These are phyloP conservation scores for Globodera rostochiensis DNA, from an alignment of 1,140 invertebrate genomes.

Conservation along the genomic window DNA sequence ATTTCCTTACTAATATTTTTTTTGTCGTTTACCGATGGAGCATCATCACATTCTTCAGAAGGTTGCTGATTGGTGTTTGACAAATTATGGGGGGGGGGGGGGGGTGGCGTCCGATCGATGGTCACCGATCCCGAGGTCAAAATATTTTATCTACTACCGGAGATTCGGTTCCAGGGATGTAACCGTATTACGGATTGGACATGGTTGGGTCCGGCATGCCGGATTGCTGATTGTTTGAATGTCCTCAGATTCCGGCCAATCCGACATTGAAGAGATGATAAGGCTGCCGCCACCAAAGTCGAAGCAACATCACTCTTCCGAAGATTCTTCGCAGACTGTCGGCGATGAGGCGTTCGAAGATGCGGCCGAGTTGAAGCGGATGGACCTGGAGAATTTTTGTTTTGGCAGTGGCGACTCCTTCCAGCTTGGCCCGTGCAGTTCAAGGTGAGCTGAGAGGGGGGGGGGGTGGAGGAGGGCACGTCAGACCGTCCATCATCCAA, in stretches of 20 bases:
- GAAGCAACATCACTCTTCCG: background rate
- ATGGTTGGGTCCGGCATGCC: too few relatives aligned
- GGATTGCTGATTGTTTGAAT: too few relatives aligned
- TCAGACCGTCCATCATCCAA: too few relatives aligned
- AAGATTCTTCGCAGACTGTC: background rate
- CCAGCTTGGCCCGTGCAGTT: conserved; percentile 27
- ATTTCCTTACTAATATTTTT: background rate
- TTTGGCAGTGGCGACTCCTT: conserved; percentile 23
- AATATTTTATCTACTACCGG: too few relatives aligned
- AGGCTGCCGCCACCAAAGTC: background rate
- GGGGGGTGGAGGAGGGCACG: too few relatives aligned
- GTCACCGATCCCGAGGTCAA: too few relatives aligned
- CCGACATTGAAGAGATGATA: background rate
- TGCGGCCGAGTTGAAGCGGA: background rate
- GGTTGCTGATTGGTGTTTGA: too few relatives aligned
- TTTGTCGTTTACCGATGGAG: background rate
- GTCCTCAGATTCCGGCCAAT: too few relatives aligned
- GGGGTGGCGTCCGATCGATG: too few relatives aligned
- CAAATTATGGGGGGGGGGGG: too few relatives aligned
- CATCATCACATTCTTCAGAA: background rate
- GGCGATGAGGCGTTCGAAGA: background rate
- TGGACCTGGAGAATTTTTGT: conserved; percentile 27
- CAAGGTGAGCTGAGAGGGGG: background rate
- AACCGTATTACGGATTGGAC: too few relatives aligned
- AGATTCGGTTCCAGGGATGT: too few relatives aligned